phyloP scores from a whole-genome alignment of 2,797 vertebrate genomes.

The Chloroceryle amazona region DNA sequence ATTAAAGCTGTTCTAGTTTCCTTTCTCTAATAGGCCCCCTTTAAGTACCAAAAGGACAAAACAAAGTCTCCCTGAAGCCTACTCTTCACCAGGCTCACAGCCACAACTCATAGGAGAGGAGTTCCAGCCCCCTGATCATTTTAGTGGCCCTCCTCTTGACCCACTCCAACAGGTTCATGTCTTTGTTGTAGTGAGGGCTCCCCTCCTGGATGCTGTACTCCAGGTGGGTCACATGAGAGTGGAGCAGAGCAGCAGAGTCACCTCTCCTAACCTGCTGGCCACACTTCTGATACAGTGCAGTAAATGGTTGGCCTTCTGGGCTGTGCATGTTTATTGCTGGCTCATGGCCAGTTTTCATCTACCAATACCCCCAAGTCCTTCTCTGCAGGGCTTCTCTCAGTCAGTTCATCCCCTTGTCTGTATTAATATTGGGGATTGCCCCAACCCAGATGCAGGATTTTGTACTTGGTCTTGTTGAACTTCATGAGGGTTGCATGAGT shows the following conservation, averaged over 20 bases:
- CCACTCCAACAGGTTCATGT: no score
- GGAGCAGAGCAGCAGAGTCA: background rate
- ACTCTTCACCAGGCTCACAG: background rate
- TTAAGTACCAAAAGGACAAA: background rate
- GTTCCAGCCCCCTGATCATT: background rate
- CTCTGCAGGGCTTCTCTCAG: background rate
- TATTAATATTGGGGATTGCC: background rate
- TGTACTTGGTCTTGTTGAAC: background rate
- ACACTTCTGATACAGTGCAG: background rate
- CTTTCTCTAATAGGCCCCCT: no score
- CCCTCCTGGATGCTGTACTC: background rate
- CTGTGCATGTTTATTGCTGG: background rate
- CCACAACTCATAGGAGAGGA: fast-evolving
- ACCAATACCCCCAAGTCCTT: background rate
- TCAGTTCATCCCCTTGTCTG: background rate
- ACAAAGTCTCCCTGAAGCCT: background rate
- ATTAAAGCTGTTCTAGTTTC: no score
- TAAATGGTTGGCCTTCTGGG: fast-evolving
- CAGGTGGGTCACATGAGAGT: background rate
- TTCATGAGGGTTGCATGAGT: background rate
- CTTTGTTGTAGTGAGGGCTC: no score
- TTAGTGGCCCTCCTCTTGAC: background rate
- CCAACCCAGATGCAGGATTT: fast-evolving
- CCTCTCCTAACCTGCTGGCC: background rate
- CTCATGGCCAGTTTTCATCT: background rate